Evolutionary conservation across 2,797 vertebrate genomes (phyloP).

Genomic region (Ciconia nigra): DNA sequence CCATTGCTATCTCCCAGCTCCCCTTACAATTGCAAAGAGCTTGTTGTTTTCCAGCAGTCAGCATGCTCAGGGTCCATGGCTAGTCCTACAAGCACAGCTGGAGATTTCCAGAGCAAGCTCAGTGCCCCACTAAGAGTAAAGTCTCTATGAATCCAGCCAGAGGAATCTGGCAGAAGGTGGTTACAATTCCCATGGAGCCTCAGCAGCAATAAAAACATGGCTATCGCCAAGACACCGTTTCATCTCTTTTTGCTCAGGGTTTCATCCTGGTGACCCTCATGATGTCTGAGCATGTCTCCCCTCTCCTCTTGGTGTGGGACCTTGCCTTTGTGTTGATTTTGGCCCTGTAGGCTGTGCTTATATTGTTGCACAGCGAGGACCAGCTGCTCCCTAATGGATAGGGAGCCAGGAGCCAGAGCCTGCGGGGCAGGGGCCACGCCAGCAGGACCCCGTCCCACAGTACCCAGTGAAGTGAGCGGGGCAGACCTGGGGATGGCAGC

Average conservation of each 20-base stretch:
- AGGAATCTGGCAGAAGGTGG: neutral
- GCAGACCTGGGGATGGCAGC: neutral
- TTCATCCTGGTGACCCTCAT: neutral
- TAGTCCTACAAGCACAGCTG: too few relatives aligned
- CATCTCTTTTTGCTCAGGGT: neutral
- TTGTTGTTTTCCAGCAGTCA: neutral
- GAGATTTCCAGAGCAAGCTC: neutral
- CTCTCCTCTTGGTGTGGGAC: neutral
- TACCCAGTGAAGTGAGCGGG: neutral
- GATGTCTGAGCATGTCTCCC: neutral
- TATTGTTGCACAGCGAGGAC: rapidly evolving
- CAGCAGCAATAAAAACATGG: neutral
- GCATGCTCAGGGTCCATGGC: neutral
- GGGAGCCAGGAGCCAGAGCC: neutral
- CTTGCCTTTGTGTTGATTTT: neutral
- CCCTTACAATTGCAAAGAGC: neutral
- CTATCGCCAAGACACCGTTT: neutral
- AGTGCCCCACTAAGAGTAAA: neutral
- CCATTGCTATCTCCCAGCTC: neutral
- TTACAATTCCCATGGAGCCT: neutral
- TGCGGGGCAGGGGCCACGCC: neutral
- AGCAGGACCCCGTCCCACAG: neutral
- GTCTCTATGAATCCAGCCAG: neutral
- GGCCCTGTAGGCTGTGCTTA: neutral
- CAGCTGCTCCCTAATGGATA: neutral